Conservation (phyloP, 2,888 invertebrate genomes). For the Abrostola tripartita region DNA sequence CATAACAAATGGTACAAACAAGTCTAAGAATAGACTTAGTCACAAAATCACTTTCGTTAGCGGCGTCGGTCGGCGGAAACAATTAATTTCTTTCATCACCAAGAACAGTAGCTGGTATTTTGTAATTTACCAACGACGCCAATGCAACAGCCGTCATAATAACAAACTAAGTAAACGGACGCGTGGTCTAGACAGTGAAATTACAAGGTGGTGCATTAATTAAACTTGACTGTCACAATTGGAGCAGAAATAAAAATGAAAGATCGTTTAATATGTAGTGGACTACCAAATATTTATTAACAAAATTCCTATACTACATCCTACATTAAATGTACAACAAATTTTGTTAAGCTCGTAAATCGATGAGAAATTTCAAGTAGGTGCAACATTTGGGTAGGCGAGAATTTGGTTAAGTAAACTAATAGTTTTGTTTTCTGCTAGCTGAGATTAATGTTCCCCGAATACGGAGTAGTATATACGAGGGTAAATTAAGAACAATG, state of each 20-base stretch:
- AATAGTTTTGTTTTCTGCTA: constrained; percentile 33
- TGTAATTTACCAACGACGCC: constrained; percentile 63
- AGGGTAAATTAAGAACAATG: constrained; percentile 80
- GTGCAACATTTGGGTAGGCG: constrained; percentile 10
- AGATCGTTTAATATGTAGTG: constrained; percentile 33
- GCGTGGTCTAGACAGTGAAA: constrained; percentile 76
- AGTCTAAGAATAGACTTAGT: constrained; percentile 60
- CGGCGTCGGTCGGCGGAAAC: constrained; percentile 71
- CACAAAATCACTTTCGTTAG: constrained; percentile 79
- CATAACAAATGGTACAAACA: constrained; percentile 42
- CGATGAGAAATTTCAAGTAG: constrained; percentile 9
- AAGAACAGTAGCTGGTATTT: constrained; percentile 67
- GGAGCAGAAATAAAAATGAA: constrained; percentile 67
- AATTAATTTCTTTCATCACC: constrained; percentile 74
- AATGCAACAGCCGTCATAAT: constrained; percentile 59
- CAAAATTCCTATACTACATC: constrained; percentile 3
- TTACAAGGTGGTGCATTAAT: constrained; percentile 73
- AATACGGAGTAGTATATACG: constrained; percentile 68
- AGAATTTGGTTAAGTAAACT: constrained; percentile 18
- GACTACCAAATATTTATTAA: constrained; percentile 17
- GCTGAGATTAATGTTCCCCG: constrained; percentile 57
- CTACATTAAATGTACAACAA: too few species aligned
- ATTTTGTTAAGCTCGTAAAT: constrained; percentile 16
- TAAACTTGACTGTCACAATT: constrained; percentile 70
- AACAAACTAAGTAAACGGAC: constrained; percentile 64